phyloP scores from a whole-genome alignment of 92 coral and sea anemone species.

The Epizoanthus stellaris region DNA sequence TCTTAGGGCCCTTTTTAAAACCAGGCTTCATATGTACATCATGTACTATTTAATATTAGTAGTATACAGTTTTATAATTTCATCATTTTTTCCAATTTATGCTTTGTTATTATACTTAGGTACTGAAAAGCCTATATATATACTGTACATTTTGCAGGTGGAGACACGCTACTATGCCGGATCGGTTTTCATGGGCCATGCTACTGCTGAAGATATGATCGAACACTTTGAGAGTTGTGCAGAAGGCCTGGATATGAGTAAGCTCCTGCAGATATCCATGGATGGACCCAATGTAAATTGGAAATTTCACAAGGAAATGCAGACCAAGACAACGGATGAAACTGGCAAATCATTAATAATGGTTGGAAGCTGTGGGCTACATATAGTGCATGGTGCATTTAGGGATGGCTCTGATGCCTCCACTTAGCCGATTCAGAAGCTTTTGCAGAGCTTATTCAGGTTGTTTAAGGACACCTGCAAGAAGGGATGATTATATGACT shows the following conservation, averaged over 20 bases:
- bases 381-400: constrained; percentile 38
- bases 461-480: constrained; percentile 45
- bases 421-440: constrained; percentile 40
- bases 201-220: constrained; percentile 54
- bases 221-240: constrained; percentile 41
- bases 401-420: constrained; percentile 35
- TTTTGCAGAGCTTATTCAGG: constrained; percentile 47
- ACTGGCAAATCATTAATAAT: constrained; percentile 50
- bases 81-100: not conserved
- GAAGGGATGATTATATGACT: constrained; percentile 37
- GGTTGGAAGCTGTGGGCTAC: constrained; percentile 53
- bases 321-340: constrained; percentile 46
- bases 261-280: constrained; percentile 53
- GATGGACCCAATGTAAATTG: constrained; percentile 50
- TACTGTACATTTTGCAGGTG: constrained; percentile 32
- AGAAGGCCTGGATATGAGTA: constrained; percentile 46
- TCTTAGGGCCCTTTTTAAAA: too few species aligned
- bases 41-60: too few species aligned
- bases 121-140: not conserved
- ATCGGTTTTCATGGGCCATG: constrained; percentile 48
- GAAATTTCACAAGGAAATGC: constrained; percentile 51
- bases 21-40: too few species aligned
- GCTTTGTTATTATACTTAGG: not conserved
- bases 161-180: constrained; percentile 50
- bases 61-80: not conserved